Conservation (phyloP, 2,888 invertebrate genomes). For the Pheosia tremula region DNA sequence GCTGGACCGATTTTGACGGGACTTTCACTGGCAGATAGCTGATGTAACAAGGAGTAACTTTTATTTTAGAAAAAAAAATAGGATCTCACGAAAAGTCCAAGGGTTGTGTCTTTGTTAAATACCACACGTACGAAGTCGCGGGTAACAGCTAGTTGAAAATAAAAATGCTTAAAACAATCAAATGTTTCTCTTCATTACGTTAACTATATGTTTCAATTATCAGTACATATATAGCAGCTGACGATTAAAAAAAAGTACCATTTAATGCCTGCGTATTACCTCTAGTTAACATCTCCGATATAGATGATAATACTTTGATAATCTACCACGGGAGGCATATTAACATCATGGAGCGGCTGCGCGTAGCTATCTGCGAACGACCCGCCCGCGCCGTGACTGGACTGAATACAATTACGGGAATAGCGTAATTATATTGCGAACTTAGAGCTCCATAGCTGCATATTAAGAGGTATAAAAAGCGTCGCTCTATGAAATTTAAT, state of each 20-base stretch:
- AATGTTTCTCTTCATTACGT: not conserved
- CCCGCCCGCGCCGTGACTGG: constrained; percentile 44
- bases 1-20: too few relatives aligned
- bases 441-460: constrained; percentile 60
- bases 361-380: constrained; percentile 49
- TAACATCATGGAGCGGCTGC: constrained; percentile 45
- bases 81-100: too few relatives aligned
- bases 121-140: too few relatives aligned
- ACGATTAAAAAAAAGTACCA: constrained; percentile 12
- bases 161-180: not conserved
- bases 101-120: too few relatives aligned
- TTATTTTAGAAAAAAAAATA: too few relatives aligned
- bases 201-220: not conserved
- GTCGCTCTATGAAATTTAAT: constrained; percentile 54
- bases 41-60: too few relatives aligned
- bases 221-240: not conserved
- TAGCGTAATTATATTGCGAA: constrained; percentile 67
- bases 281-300: constrained; percentile 26
- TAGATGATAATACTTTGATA: constrained; percentile 46
- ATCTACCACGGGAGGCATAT: constrained; percentile 48
- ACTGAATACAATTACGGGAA: constrained; percentile 60
- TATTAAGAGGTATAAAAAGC: constrained; percentile 59
- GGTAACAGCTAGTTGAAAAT: too few relatives aligned
- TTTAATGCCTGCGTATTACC: constrained; percentile 12
- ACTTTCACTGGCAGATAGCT: too few relatives aligned